Percentiles rank a stretch among this genome's conserved stretches.
Conservation (phyloP, 2,888 invertebrate species). For the Drosophila eohydei region DNA sequence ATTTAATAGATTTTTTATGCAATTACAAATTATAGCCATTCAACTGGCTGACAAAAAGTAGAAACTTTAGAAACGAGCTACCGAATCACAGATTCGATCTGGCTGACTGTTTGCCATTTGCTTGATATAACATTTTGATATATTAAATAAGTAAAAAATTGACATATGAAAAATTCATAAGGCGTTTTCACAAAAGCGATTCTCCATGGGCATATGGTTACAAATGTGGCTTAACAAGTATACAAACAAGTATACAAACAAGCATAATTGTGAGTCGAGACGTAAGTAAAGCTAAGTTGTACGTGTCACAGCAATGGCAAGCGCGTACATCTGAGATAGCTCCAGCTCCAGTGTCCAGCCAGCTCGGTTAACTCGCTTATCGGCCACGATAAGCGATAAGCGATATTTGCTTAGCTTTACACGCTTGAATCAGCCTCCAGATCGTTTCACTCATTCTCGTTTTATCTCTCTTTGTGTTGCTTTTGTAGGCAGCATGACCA, state of each 20-base stretch:
- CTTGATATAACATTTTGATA: background rate
- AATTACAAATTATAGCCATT: background rate
- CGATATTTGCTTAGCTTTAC: constrained; percentile 1
- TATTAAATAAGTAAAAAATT: background rate
- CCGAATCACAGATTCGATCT: background rate
- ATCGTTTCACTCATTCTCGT: background rate
- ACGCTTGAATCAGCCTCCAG: background rate
- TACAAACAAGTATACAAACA: background rate
- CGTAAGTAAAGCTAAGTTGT: background rate
- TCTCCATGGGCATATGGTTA: background rate
- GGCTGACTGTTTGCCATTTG: background rate
- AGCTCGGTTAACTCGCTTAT: background rate
- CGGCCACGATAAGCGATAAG: constrained; percentile 13
- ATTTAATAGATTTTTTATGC: no score
- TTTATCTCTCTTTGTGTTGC: background rate
- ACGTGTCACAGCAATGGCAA: background rate
- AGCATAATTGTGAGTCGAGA: background rate
- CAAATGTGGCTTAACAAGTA: background rate
- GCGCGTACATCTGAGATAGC: background rate
- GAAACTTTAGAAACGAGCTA: background rate
- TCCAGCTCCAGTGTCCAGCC: background rate
- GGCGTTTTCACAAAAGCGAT: background rate
- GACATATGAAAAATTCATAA: constrained; percentile 3
- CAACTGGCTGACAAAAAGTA: background rate
- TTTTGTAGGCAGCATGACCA: constrained; percentile 80